Evolutionary conservation across 2,797 vertebrate genomes (phyloP), one percentile per base, ranked within the genome.

Genomic region (Ctenopoma multispine): DNA sequence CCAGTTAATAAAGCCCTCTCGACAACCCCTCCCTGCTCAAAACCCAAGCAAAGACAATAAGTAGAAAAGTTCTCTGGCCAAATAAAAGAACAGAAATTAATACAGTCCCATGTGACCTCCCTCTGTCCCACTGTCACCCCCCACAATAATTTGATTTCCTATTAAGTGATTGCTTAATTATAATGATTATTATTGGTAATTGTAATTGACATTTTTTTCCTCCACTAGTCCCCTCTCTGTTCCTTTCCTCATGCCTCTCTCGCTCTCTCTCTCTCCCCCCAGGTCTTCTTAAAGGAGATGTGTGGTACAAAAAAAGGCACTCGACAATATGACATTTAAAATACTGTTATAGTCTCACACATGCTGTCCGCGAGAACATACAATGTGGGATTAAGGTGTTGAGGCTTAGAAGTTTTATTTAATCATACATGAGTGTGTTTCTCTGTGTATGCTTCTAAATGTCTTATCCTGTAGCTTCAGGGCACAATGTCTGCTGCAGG

Each of bases 111-210:
- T 7, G 72, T 84, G 93, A 91, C 50, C 53, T 75, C 79, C 90
- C 70, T 88, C 88, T 70, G 77, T 87, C 87, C 87, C 81, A 72
- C 89, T 84, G 88, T 90, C 85, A 82, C 81, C 79, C 79, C 81
- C 81, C 80, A 82, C 88, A 91, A 93, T 94, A 91, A 94, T 94
- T 94, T 91, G 84, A 94, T 94, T 95, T 94, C 83, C 90, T 91
- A 93, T 93, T 92, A 94, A 93, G 90, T 94, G 92, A 94, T 87
- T 94, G 87, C 91, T 94, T 94, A 92, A 94, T 95, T 95, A 94
- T 90, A 92, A 94, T 94, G 90, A 92, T 90, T 92, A 93, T 93
- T 94, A 94, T 90, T 93, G 89, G 90, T 93, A 93, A 94, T 94
- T 94, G 92, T 91, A 93, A 93, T 90, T 94, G 88, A 91, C 89